These are phyloP conservation scores for Paratrypauchen microcephalus DNA, from an alignment of 2,797 vertebrate species.

Conservation along the genomic window DNA sequence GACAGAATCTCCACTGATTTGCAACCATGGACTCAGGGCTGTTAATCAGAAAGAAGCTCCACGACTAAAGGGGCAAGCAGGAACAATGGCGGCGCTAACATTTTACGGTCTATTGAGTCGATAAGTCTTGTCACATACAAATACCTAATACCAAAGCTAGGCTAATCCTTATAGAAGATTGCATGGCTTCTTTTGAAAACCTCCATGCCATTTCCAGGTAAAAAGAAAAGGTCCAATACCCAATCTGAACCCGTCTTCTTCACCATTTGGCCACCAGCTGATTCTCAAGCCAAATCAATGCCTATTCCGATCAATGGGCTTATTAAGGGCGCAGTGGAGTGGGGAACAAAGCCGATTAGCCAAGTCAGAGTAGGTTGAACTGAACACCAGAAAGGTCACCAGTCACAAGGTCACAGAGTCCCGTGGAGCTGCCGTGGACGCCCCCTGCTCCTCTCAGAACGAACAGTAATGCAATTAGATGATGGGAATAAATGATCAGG, in stretches of 20 bases:
- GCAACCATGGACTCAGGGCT: conserved; percentile 19
- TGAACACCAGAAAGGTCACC: conserved; percentile 58
- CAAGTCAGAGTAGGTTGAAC: conserved; percentile 53
- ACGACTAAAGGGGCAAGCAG: conserved; percentile 11
- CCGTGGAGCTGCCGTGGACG: conserved; percentile 27
- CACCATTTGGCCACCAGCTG: conserved; percentile 40
- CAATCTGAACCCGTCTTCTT: conserved; percentile 22
- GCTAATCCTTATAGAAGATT: conserved; percentile 21
- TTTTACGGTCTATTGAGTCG: conserved; percentile 4
- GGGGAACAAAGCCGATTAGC: conserved; percentile 73
- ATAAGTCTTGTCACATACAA: conserved; percentile 11
- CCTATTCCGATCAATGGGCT: conserved; percentile 70
- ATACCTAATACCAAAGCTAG: conserved; percentile 19
- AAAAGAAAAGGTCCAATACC: conserved; percentile 23
- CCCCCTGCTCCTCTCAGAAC: conserved; percentile 30
- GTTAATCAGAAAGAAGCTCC: conserved; percentile 31
- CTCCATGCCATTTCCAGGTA: conserved; percentile 9
- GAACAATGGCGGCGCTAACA: conserved; percentile 1
- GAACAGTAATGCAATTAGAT: conserved; percentile 55
- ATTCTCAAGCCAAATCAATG: conserved; percentile 62
- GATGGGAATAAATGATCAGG: conserved; percentile 54
- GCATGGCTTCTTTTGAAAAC: conserved; percentile 29
- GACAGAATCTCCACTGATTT: conserved; percentile 31
- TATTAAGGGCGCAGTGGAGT: conserved; percentile 69
- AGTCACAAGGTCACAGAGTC: conserved; percentile 65